Percentiles rank a stretch among this genome's conserved stretches.
Conservation (phyloP, 1,140 invertebrate species). For the Calliopsis andreniformis region DNA sequence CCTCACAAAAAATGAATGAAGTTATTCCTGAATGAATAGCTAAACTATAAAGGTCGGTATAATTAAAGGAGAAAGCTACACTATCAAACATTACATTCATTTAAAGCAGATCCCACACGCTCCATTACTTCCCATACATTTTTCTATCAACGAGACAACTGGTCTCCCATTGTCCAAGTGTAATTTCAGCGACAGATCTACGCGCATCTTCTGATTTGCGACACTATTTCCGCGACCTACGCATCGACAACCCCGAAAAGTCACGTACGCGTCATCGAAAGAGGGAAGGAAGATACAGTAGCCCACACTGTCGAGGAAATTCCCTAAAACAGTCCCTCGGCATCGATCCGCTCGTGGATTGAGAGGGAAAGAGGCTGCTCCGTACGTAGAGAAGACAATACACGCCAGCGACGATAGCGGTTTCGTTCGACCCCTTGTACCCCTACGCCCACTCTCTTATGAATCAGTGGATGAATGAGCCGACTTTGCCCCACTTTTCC, state of each 20-base stretch:
- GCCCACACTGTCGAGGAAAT: constrained; percentile 17
- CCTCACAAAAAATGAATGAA: no score
- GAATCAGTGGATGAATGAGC: constrained; percentile 77
- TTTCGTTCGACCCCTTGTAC: constrained; percentile 42
- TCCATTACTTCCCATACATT: no score
- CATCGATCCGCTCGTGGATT: constrained; percentile 34
- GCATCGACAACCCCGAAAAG: constrained; percentile 8
- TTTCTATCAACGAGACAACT: constrained; percentile 13
- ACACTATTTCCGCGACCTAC: constrained; percentile 38
- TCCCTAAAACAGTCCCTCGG: constrained; percentile 20
- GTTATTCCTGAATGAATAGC: no score
- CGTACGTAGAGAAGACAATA: constrained; percentile 23
- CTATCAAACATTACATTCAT: no score
- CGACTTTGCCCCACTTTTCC: constrained; percentile 74
- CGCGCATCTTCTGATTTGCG: constrained; percentile 2
- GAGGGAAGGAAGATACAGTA: not conserved
- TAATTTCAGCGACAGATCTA: not conserved
- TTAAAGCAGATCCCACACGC: no score
- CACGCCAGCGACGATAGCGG: not conserved
- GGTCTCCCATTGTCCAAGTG: not conserved
- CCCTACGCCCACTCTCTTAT: constrained; percentile 64
- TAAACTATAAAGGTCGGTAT: no score
- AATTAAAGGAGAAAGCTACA: no score
- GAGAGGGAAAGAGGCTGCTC: constrained; percentile 10
- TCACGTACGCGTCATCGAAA: not conserved